Conservation (phyloP, 1,140 invertebrate genomes). For the Plectrocnemia conspersa region DNA sequence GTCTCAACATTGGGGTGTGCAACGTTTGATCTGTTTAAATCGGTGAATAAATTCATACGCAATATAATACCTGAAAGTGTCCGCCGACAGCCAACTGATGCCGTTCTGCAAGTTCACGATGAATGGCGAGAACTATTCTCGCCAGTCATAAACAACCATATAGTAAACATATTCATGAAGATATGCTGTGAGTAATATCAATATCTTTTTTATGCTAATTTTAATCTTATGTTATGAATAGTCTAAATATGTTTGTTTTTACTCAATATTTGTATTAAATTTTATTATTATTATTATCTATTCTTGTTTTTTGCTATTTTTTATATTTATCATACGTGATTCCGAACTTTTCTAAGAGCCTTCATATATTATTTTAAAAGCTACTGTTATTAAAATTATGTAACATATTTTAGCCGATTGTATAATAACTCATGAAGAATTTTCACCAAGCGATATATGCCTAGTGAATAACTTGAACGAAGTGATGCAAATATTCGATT, state of each 20-base stretch:
- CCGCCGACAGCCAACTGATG: conserved; percentile 17
- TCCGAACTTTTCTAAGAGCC: too few species aligned
- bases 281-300: too few species aligned
- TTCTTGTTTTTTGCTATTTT: too few species aligned
- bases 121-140: conserved; percentile 42
- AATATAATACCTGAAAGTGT: conserved; percentile 24
- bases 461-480: conserved; percentile 19
- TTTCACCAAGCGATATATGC: conserved; percentile 17
- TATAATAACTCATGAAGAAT: conserved; percentile 1
- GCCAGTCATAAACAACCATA: conserved; percentile 37
- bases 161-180: conserved; percentile 38
- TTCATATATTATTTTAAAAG: too few species aligned
- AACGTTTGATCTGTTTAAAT: conserved; percentile 26
- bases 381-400: too few species aligned
- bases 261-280: too few species aligned
- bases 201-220: neutral
- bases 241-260: neutral
- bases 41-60: conserved; percentile 30
- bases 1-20: conserved; percentile 23
- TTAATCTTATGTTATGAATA: neutral
- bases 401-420: conserved; percentile 32
- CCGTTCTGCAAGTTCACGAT: conserved; percentile 37
- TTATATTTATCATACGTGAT: too few species aligned
- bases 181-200: conserved; percentile 20
- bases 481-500: conserved; percentile 24